A percentile compares a stretch with the other conserved stretches of the same genome.
These are phyloP conservation scores for Papilio gigon DNA, from an alignment of 2,888 invertebrate species.

Conservation along the genomic window DNA sequence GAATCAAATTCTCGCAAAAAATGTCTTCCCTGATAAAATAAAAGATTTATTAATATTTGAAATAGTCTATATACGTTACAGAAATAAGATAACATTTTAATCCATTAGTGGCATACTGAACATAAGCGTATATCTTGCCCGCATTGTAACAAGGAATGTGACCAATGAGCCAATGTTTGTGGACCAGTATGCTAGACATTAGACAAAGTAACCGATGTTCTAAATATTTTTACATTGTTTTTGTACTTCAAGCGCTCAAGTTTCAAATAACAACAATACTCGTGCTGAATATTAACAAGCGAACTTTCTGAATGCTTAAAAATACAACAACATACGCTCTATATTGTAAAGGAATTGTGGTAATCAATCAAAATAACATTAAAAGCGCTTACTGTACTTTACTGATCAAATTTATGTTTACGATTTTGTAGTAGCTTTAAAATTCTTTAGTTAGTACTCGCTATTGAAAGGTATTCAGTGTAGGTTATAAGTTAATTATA, in stretches of 20 bases:
- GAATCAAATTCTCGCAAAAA: no score
- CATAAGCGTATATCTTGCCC: neutral
- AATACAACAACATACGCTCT: slow-evolving; percentile 42
- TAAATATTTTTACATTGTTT: slow-evolving; percentile 25
- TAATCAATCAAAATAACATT: slow-evolving; percentile 52
- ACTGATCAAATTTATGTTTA: no score
- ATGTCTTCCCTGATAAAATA: neutral
- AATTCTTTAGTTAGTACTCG: no score
- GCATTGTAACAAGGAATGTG: neutral
- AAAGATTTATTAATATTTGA: no score
- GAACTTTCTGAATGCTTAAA: slow-evolving; percentile 53
- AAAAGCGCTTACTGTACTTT: slow-evolving; percentile 52
- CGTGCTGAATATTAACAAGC: slow-evolving; percentile 53
- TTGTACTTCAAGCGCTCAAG: neutral
- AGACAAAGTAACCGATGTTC: neutral
- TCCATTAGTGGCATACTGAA: neutral
- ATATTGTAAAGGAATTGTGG: slow-evolving; percentile 45
- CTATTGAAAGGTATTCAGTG: no score
- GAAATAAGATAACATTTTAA: neutral
- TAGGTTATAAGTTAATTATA: neutral
- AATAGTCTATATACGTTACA: neutral
- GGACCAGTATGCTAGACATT: slow-evolving; percentile 9
- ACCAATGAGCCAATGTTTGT: slow-evolving; percentile 9
- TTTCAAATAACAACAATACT: slow-evolving; percentile 61
- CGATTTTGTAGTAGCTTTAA: no score